A percentile compares a stretch with the other conserved stretches of the same genome.
phyloP scores from a whole-genome alignment of 2,113 vertebrate species.

The Bubo blakistoni region DNA sequence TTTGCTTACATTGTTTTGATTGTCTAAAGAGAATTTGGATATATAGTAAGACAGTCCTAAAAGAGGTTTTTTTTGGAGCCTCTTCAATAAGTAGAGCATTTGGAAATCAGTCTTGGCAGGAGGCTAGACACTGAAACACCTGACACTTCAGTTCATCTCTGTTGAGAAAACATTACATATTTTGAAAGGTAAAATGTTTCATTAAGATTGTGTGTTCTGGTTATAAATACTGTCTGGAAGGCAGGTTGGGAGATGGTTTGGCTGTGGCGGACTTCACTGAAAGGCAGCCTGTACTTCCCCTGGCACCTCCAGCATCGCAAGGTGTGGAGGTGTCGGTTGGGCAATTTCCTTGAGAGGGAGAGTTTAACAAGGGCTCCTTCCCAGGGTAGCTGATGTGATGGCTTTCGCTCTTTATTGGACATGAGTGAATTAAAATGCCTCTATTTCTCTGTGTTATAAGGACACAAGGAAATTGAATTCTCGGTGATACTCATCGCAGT shows the following conservation, averaged over 20 bases:
- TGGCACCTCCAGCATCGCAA: rapidly evolving
- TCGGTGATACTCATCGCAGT: rapidly evolving
- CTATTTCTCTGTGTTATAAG: neutral
- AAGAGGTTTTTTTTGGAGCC: neutral
- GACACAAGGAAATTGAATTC: neutral
- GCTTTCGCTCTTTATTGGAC: neutral
- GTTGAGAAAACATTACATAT: neutral
- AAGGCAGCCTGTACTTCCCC: neutral
- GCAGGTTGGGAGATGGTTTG: neutral
- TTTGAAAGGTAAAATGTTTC: neutral
- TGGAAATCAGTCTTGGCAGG: neutral
- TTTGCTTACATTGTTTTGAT: neutral
- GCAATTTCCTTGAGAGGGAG: neutral
- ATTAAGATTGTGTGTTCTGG: neutral
- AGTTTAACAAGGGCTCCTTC: neutral
- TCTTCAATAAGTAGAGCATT: neutral
- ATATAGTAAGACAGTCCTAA: neutral
- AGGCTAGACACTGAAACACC: neutral
- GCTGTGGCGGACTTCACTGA: neutral
- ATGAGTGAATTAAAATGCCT: neutral
- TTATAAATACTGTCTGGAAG: neutral
- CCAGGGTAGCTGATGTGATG: neutral
- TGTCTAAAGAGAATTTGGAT: neutral
- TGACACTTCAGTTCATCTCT: neutral
- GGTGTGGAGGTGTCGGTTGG: neutral